Percentiles rank a stretch among this genome's conserved stretches.
These are phyloP conservation scores for Epistrophe eligans DNA, from an alignment of 2,888 invertebrate genomes.

Conservation along the genomic window DNA sequence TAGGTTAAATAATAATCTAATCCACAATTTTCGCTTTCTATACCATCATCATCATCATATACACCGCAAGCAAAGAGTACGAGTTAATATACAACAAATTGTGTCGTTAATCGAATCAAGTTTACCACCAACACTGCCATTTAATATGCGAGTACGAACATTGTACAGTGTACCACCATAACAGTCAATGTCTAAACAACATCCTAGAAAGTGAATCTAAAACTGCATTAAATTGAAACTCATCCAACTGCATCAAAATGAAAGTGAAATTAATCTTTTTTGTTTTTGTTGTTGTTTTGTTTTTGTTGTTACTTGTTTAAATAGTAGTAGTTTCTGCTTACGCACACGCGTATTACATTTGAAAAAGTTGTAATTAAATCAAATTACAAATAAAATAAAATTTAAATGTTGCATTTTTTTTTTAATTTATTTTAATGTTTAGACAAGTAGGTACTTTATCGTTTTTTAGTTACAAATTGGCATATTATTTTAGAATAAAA, in stretches of 20 bases:
- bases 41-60: constrained; percentile 2
- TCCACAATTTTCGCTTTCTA: constrained; percentile 71
- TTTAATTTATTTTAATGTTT: no score
- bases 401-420: no score
- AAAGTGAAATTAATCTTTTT: constrained; percentile 72
- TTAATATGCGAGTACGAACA: constrained; percentile 50
- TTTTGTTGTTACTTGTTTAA: constrained; percentile 10
- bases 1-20: constrained; percentile 72
- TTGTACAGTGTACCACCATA: constrained; percentile 32
- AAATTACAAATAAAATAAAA: neutral
- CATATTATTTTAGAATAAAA: no score
- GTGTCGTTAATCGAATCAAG: constrained; percentile 72
- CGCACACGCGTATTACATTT: constrained; percentile 23
- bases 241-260: constrained; percentile 75
- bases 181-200: constrained; percentile 55
- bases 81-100: constrained; percentile 36
- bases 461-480: no score
- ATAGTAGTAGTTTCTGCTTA: constrained; percentile 1
- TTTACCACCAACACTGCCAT: constrained; percentile 65
- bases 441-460: no score
- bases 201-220: constrained; percentile 76
- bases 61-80: constrained; percentile 16
- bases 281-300: constrained; percentile 1
- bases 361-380: constrained; percentile 20
- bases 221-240: constrained; percentile 72